These are phyloP conservation scores for Dexiosoma caninum DNA, from an alignment of 2,888 invertebrate genomes.

Conservation along the genomic window DNA sequence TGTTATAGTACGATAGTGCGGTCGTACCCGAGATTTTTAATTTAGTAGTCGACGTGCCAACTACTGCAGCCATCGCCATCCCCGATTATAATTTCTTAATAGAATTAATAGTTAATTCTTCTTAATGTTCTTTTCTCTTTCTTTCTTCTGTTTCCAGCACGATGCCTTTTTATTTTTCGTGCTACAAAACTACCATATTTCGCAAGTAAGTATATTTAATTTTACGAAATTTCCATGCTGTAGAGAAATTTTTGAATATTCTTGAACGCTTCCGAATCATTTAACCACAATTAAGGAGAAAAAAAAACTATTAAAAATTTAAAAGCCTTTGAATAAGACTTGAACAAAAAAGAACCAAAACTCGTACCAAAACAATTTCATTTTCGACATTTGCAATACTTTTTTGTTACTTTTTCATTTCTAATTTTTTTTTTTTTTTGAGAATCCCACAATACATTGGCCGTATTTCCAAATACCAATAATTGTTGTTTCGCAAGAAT, in stretches of 20 bases:
- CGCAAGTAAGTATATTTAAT: not conserved
- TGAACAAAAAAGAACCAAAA: not conserved
- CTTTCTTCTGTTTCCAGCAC: too few species aligned
- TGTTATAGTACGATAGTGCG: too few species aligned
- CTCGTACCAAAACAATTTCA: slow-evolving; percentile 21
- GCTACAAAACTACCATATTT: too few species aligned
- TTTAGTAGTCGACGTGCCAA: too few species aligned
- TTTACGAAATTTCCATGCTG: too few species aligned
- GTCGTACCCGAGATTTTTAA: too few species aligned
- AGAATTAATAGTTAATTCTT: too few species aligned
- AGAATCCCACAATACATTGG: slow-evolving; percentile 4
- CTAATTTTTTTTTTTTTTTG: not conserved
- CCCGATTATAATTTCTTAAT: too few species aligned
- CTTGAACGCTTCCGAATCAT: slow-evolving; percentile 26
- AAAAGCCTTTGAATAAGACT: not conserved
- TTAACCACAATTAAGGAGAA: slow-evolving; percentile 24
- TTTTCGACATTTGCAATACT: slow-evolving; percentile 13
- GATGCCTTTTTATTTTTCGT: too few species aligned
- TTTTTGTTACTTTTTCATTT: not conserved
- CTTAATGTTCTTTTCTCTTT: too few species aligned
- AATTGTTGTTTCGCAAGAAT: slow-evolving; percentile 59
- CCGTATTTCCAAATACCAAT: slow-evolving; percentile 28
- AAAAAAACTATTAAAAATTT: not conserved
- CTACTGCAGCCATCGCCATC: too few species aligned
- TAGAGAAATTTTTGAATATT: not conserved